Base-by-base conservation (phyloP, 2,113 vertebrate genomes). In the Toxotes jaculatrix region DNA sequence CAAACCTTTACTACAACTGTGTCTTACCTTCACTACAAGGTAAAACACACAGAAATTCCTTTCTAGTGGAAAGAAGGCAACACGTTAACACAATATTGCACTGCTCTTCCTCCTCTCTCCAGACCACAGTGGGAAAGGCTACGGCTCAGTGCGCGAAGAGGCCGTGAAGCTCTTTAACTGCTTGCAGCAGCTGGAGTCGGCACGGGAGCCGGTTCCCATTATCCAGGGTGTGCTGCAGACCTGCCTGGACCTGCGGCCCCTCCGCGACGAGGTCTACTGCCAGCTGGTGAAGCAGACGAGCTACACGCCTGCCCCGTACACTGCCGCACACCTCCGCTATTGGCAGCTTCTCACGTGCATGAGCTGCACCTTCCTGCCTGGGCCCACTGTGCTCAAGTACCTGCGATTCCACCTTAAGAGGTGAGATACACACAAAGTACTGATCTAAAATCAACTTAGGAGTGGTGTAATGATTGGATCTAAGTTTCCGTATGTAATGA, bases 321-420 rank as follows among this genome's bases (percentile, higher is more conserved):
- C 93, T 0, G 94, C 95, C 1, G 95, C 95, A 0, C 92, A 96
- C 94, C 95, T 99, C 79, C 96, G 97, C 85, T 98, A 98, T 93
- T 99, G 98, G 98, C 98, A 99, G 94, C 97, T 99, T 4, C 97
- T 99, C 83, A 98, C 97, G 79, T 99, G 98, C 92, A 98, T 98
- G 97, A 98, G 97, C 92, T 98, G 97, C 94, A 98, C 97, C 80
- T 99, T 98, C 94, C 93, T 97, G 87, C 98, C 98, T 1, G 96
- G 97, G 79, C 88, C 91, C 56, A 88, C 90, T 0, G 91, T 99
- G 21, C 96, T 97, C 82, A 95, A 95, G 79, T 98, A 98, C 89
- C 95, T 99, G 87, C 94, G 87, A 77, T 97, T 97, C 91, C 98
- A 99, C 93, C 92, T 99, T 77, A 96, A 97, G 87, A 96, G 98